phyloP scores from a whole-genome alignment of 2,888 invertebrate species.

The Drosophila lacicola region DNA sequence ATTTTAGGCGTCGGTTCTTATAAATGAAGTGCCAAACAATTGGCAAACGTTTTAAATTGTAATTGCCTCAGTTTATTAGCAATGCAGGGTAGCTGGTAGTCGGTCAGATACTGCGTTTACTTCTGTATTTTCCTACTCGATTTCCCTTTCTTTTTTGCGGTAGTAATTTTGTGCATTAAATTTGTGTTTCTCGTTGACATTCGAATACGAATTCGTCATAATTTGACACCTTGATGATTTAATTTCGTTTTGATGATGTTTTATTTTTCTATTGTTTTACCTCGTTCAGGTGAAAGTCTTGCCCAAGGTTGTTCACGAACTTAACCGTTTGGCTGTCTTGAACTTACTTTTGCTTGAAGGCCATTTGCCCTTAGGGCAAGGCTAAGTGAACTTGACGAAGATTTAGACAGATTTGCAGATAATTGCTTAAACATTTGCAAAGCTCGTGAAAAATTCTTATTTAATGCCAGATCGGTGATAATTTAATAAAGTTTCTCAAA shows the following conservation, averaged over 20 bases:
- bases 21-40: background rate
- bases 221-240: slow-evolving; percentile 64
- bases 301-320: slow-evolving; percentile 60
- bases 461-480: background rate
- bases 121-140: slow-evolving; percentile 1
- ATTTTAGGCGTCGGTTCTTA: background rate
- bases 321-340: slow-evolving; percentile 46
- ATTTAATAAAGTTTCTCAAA: background rate
- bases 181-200: slow-evolving; percentile 30
- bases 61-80: background rate
- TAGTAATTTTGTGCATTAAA: slow-evolving; percentile 25
- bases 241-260: slow-evolving; percentile 50
- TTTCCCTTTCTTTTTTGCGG: slow-evolving; percentile 21
- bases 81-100: slow-evolving; percentile 15
- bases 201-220: slow-evolving; percentile 49
- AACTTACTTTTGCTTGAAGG: slow-evolving; percentile 41
- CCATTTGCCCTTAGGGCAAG: slow-evolving; percentile 46
- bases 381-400: slow-evolving; percentile 47
- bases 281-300: slow-evolving; percentile 59
- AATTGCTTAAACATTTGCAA: slow-evolving; percentile 12
- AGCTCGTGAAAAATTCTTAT: slow-evolving; percentile 2
- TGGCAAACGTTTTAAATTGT: no score
- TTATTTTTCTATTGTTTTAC: slow-evolving; percentile 27
- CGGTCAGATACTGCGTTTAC: background rate
- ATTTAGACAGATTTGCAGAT: slow-evolving; percentile 7